Evolutionary conservation across 2,113 vertebrate genomes (phyloP), one percentile per base, ranked within the genome.

Genomic region (Oncorhynchus gorbuscha): DNA sequence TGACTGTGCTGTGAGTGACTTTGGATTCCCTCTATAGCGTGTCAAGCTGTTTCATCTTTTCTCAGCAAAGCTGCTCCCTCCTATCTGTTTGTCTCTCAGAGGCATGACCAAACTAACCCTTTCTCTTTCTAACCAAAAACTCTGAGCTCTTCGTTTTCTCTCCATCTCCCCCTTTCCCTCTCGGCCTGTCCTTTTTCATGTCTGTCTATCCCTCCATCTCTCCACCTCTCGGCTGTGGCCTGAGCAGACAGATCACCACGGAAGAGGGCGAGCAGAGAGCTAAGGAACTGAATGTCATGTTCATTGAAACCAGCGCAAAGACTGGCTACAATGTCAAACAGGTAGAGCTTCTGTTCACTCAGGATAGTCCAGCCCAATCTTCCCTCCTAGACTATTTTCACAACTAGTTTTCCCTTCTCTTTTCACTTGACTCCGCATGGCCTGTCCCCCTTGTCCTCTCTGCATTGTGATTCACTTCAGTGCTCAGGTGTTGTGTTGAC

Each of bases 211-310:
- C 76, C 20, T 22, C 78, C 35, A 39, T 39, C 8, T 35, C 32
- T 35, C 35, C 76, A 76, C 85, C 84, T 79, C 68, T 79, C 22
- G 93, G 84, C 88, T 87, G 86, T 71, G 79, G 84, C 87, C 82
- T 86, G 84, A 93, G 90, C 94, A 97, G 96, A 94, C 96, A 97
- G 94, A 97, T 97, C 92, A 96, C 95, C 92, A 97, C 96, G 83
- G 96, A 97, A 91, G 96, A 95, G 90, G 96, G 96, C 48, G 96
- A 97, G 84, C 96, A 97, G 92, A 95, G 95, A 94, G 96, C 96
- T 93, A 97, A 96, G 94, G 96, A 97, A 92, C 94, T 97, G 91
- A 97, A 95, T 89, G 96, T 97, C 94, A 97, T 97, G 96, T 97
- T 97, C 89, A 97, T 97, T 90, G 96, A 97, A 93, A 97, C 96